Evolutionary conservation across 2,888 invertebrate species (phyloP), one percentile per base, ranked within the genome.

Genomic region (Nomada goodeniana): DNA sequence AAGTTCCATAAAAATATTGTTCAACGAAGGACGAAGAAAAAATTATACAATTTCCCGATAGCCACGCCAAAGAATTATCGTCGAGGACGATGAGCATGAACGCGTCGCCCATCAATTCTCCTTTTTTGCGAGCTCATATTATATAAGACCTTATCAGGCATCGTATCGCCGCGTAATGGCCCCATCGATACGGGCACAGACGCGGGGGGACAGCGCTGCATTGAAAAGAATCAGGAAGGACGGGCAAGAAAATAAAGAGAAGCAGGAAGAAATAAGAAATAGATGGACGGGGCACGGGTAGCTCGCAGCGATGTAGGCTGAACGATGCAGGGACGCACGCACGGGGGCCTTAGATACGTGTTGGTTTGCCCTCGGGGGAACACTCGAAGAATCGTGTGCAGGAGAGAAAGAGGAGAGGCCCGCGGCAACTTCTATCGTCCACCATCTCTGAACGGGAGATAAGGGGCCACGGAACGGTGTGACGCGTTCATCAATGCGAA

Each of bases 221-320:
- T 18, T 23, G 44, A 74, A 73, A 73, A 76, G 53, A 67, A 74
- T 15, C 60, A 80, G 61, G 55, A 79, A 82, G 78, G 60, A 63
- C 76, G 72, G n/a, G 72, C 50, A 70, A 53, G 69, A 68, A 67
- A 76, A 84, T 70, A 68, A 69, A 57, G 68, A 64, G 67, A 65
- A 77, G 64, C 69, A 83, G 75, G 72, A 73, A 80, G 65, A 74
- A 67, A 60, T 71, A 65, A 76, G 76, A 60, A 67, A 76, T 68
- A 44, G 59, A 44, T 42, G 60, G 65, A 55, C 60, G 65, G 73
- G 60, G 57, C 74, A 73, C 55, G 36, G 50, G 65, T 81, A 20
- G 86, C 86, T 59, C 23, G 18, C n/a, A 76, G 87, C 84, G 26
- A 70, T 83, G 77, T 82, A 80, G 65, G 47, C 60, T 71, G 47